A percentile compares a stretch with the other conserved stretches of the same genome.
Evolutionary conservation across 2,113 vertebrate species (phyloP).

Genomic region (Muntiacus reevesi): DNA sequence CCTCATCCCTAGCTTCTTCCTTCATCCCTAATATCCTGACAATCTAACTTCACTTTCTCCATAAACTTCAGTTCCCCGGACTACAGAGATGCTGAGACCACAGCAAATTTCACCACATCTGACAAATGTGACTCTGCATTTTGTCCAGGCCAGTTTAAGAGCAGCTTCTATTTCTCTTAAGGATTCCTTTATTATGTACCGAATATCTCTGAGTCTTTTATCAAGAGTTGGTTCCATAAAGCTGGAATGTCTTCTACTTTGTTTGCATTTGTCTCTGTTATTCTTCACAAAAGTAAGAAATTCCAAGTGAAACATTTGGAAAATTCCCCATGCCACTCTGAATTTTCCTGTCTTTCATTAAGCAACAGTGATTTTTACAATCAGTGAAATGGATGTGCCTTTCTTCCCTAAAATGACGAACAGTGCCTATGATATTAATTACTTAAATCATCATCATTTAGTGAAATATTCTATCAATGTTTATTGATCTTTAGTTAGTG

Average conservation of each 20-base stretch:
- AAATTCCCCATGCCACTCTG: neutral
- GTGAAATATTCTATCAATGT: neutral
- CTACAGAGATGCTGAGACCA: neutral
- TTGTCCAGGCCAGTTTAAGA: neutral
- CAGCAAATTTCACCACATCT: neutral
- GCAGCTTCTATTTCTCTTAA: neutral
- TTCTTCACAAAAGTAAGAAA: neutral
- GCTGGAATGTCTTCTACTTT: neutral
- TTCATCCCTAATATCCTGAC: neutral
- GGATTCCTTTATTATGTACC: neutral
- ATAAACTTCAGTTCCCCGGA: neutral
- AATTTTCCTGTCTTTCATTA: neutral
- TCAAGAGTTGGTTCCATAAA: neutral
- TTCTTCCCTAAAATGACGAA: neutral
- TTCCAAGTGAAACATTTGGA: neutral
- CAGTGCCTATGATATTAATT: neutral
- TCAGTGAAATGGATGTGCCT: neutral
- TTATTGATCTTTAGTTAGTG: neutral
- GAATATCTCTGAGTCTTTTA: neutral
- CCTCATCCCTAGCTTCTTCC: neutral
- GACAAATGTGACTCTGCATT: neutral
- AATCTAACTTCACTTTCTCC: neutral
- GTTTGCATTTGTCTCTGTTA: neutral
- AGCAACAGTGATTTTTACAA: neutral
- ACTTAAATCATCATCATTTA: neutral